A percentile compares a stretch with the other conserved stretches of the same genome.
These are phyloP conservation scores for Scomber japonicus DNA, from an alignment of 2,113 vertebrate species.

Conservation along the genomic window DNA sequence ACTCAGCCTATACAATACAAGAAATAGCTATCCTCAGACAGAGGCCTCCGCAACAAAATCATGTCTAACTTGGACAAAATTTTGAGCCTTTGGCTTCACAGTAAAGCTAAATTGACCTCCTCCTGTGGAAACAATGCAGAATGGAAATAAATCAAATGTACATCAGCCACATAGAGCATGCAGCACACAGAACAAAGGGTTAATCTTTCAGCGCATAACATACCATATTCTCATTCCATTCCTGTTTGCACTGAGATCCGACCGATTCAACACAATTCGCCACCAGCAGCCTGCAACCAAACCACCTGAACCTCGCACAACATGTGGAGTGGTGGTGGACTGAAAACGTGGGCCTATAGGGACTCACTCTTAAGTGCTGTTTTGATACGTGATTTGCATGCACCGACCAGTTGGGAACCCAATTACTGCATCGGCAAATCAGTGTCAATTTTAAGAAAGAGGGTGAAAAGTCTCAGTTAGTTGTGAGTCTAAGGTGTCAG, in stretches of 20 bases:
- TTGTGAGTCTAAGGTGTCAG: constrained; percentile 52
- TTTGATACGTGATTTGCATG: constrained; percentile 50
- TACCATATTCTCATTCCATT: constrained; percentile 50
- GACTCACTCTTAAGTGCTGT: not conserved
- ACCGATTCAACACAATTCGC: not conserved
- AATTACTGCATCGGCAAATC: constrained; percentile 42
- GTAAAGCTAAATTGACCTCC: not conserved
- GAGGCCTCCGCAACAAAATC: not conserved
- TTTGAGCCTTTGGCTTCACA: not conserved
- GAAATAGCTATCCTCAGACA: not conserved
- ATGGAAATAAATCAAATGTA: not conserved
- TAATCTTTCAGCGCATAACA: not conserved
- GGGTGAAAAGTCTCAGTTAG: constrained; percentile 44
- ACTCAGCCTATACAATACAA: not conserved
- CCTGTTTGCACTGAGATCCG: constrained; percentile 22
- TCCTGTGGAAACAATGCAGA: not conserved
- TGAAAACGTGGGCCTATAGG: not conserved
- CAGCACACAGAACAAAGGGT: not conserved
- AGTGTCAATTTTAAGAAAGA: constrained; percentile 47
- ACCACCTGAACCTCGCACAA: not conserved
- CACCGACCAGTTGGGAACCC: constrained; percentile 8
- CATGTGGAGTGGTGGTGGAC: constrained; percentile 15
- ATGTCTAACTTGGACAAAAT: not conserved
- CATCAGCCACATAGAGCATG: not conserved
- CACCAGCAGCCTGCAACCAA: not conserved